These are phyloP conservation scores for Agrenia bidenticulata DNA, from an alignment of 2,888 invertebrate species.

Conservation along the genomic window DNA sequence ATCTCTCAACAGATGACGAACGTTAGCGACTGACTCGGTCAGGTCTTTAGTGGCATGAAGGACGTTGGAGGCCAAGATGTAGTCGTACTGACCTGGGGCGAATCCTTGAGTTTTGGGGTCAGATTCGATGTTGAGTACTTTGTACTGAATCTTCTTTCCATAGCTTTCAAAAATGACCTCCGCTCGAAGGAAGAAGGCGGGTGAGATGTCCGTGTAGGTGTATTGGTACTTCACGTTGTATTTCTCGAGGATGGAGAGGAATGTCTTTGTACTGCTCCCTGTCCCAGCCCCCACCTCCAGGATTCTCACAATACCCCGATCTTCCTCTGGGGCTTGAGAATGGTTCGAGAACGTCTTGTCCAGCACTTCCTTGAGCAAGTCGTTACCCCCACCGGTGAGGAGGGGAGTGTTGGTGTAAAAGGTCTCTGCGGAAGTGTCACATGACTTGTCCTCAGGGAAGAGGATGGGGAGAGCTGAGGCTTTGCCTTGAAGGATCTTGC, in stretches of 20 bases:
- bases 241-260: conserved; percentile 25
- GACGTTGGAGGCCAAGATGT: conserved; percentile 35
- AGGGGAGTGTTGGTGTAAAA: conserved; percentile 35
- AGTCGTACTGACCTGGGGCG: conserved; percentile 30
- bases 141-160: conserved; percentile 29
- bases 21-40: conserved; percentile 17
- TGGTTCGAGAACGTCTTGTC: conserved; percentile 12
- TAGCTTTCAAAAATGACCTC: conserved; percentile 25
- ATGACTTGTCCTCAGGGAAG: conserved; percentile 34
- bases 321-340: conserved; percentile 15
- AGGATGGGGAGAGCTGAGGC: conserved; percentile 34
- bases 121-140: conserved; percentile 35
- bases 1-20: conserved; percentile 17
- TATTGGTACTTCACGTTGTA: conserved; percentile 27
- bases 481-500: conserved; percentile 30
- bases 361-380: conserved; percentile 17
- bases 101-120: conserved; percentile 36
- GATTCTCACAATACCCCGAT: conserved; percentile 23
- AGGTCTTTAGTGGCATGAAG: conserved; percentile 32
- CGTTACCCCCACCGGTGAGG: conserved; percentile 8
- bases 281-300: conserved; percentile 39
- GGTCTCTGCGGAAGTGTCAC: conserved; percentile 30
- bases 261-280: conserved; percentile 27
- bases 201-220: conserved; percentile 39
- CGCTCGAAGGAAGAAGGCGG: conserved; percentile 32